A percentile compares a stretch with the other conserved stretches of the same genome.
phyloP scores from a whole-genome alignment of 2,113 vertebrate genomes.

The Dicentrarchus labrax region DNA sequence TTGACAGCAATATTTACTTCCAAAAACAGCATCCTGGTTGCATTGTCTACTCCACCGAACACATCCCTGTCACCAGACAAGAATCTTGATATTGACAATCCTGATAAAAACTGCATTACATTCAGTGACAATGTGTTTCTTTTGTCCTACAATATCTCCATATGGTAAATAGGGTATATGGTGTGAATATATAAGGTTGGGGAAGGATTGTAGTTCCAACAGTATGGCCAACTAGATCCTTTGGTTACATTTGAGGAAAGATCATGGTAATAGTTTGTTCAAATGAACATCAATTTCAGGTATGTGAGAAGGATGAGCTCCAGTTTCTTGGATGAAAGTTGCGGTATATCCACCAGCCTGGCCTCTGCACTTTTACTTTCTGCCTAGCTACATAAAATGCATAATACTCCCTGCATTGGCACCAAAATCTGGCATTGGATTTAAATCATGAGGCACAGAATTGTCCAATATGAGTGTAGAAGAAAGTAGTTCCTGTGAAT shows the following conservation, averaged over 20 bases:
- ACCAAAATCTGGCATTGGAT: neutral
- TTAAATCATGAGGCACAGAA: neutral
- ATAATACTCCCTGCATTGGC: neutral
- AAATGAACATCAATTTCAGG: neutral
- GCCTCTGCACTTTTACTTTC: neutral
- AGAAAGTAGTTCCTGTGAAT: constrained; percentile 4
- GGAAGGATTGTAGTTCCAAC: neutral
- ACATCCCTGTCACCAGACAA: neutral
- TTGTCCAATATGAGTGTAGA: neutral
- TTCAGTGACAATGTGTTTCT: neutral
- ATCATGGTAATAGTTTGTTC: neutral
- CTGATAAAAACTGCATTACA: neutral
- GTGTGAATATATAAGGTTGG: neutral
- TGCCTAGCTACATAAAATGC: neutral
- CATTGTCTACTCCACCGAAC: neutral
- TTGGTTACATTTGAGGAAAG: neutral
- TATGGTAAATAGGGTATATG: neutral
- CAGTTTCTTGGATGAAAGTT: too few species aligned
- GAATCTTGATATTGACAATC: neutral
- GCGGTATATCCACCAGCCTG: too few species aligned
- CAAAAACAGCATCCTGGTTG: neutral
- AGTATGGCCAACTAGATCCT: neutral
- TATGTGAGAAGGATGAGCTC: neutral
- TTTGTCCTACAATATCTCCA: neutral
- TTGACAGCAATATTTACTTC: neutral